Percentiles rank a stretch among this genome's conserved stretches.
phyloP scores from a whole-genome alignment of 1,140 invertebrate genomes.

The Drosophila setifemur region DNA sequence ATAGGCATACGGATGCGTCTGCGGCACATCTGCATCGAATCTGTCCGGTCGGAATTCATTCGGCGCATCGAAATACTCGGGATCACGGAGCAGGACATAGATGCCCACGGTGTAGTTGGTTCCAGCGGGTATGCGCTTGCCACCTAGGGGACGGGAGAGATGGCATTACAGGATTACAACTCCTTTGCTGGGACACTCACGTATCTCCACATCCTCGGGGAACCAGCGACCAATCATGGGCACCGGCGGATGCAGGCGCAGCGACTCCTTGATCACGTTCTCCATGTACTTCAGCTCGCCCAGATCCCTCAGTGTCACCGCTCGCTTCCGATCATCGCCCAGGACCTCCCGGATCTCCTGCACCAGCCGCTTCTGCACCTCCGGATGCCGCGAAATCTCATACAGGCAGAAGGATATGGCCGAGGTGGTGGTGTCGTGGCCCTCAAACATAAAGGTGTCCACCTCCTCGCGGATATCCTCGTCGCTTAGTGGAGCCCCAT shows the following conservation, averaged over 20 bases:
- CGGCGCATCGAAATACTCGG: slow-evolving; percentile 84
- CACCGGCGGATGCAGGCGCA: slow-evolving; percentile 87
- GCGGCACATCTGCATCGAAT: slow-evolving; percentile 83
- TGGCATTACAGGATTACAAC: no score
- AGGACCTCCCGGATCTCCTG: slow-evolving; percentile 85
- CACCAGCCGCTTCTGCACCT: slow-evolving; percentile 85
- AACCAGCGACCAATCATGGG: slow-evolving; percentile 86
- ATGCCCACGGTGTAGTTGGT: slow-evolving; percentile 80
- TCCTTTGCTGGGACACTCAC: slow-evolving; percentile 11
- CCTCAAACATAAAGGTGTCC: slow-evolving; percentile 91
- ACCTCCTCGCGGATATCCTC: slow-evolving; percentile 89
- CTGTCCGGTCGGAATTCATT: slow-evolving; percentile 86
- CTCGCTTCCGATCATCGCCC: slow-evolving; percentile 58
- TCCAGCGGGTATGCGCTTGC: slow-evolving; percentile 79
- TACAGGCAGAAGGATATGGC: slow-evolving; percentile 85
- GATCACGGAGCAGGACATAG: slow-evolving; percentile 84
- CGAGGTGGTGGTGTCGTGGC: slow-evolving; percentile 87
- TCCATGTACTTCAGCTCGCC: slow-evolving; percentile 81
- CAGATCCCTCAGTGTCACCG: slow-evolving; percentile 29
- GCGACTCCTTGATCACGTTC: slow-evolving; percentile 86
- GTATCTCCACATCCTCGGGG: slow-evolving; percentile 83
- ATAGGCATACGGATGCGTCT: slow-evolving; percentile 83
- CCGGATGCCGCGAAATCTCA: slow-evolving; percentile 83
- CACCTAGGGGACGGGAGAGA: slow-evolving; percentile 33
- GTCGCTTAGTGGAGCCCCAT: slow-evolving; percentile 85